Percentiles rank a stretch among this genome's conserved stretches.
Evolutionary conservation across 2,113 vertebrate species (phyloP).

Genomic region (Lathamus discolor): DNA sequence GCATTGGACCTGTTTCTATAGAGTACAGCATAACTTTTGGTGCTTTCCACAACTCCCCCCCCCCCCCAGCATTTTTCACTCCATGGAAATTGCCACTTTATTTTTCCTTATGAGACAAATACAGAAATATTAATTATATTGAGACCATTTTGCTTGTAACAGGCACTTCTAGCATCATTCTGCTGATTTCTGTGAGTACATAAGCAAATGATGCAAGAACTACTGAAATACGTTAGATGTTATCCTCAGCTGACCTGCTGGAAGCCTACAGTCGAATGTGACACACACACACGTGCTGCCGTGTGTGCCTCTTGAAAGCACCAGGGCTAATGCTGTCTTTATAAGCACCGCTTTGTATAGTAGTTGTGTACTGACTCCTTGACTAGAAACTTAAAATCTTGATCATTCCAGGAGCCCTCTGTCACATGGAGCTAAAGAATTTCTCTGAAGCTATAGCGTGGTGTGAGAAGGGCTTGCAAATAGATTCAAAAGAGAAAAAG

Average conservation of each 20-base stretch:
- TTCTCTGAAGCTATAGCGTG: slow-evolving; percentile 84
- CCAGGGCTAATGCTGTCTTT: not conserved
- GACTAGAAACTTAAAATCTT: not conserved
- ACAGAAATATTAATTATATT: not conserved
- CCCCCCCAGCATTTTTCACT: not conserved
- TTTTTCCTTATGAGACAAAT: not conserved
- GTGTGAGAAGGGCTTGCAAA: slow-evolving; percentile 89
- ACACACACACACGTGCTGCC: not conserved
- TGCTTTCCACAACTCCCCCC: not conserved
- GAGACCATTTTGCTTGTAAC: not conserved
- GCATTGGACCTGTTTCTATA: not conserved
- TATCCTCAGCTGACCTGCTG: not conserved
- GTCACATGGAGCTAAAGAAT: slow-evolving; percentile 85
- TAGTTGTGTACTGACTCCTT: not conserved
- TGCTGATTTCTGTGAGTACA: not conserved
- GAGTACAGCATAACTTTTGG: not conserved
- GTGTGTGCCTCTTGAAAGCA: not conserved
- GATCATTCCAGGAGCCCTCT: slow-evolving; percentile 84
- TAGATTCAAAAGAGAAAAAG: slow-evolving; percentile 84
- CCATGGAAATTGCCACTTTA: not conserved
- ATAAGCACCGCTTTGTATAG: not conserved
- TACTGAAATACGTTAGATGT: not conserved
- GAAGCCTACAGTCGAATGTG: not conserved
- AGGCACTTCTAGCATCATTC: not conserved
- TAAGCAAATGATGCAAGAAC: not conserved